Conservation (phyloP, 1,140 invertebrate species). For the Eupristina koningsbergeri region DNA sequence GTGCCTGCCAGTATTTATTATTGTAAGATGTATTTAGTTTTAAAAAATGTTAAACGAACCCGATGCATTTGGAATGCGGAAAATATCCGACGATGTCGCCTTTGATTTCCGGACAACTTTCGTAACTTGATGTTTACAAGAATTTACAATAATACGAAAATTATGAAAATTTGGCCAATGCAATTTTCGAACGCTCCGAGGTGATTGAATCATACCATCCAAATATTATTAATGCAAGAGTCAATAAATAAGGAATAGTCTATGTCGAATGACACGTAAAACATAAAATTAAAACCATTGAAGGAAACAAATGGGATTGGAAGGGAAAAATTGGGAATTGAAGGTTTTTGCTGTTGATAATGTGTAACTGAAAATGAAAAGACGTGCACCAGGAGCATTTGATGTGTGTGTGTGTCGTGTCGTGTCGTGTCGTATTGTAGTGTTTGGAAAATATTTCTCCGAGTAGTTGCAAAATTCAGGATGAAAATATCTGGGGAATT, state of each 20-base stretch:
- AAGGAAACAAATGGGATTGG: too few relatives aligned
- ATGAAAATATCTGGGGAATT: background rate
- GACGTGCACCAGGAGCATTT: too few relatives aligned
- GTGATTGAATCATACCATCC: too few relatives aligned
- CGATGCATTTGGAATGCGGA: background rate
- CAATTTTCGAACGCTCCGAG: background rate
- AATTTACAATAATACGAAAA: background rate
- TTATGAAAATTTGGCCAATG: background rate
- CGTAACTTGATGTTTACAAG: background rate
- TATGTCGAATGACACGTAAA: too few relatives aligned
- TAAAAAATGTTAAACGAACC: conserved; percentile 2
- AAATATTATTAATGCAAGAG: too few relatives aligned
- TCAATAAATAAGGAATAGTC: too few relatives aligned
- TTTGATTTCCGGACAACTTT: conserved; percentile 23
- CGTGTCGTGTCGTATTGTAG: too few relatives aligned
- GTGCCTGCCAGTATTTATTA: conserved; percentile 3
- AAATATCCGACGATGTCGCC: background rate
- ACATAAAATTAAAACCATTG: too few relatives aligned
- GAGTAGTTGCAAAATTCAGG: background rate
- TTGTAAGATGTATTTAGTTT: conserved; percentile 8
- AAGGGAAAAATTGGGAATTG: too few relatives aligned
- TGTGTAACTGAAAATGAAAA: too few relatives aligned
- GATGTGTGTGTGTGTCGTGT: too few relatives aligned
- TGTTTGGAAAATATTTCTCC: background rate
- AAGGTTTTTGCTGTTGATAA: too few relatives aligned